Percentiles rank a stretch among this genome's conserved stretches.
phyloP scores from a whole-genome alignment of 2,888 invertebrate genomes.

The Drosophila ezoana region DNA sequence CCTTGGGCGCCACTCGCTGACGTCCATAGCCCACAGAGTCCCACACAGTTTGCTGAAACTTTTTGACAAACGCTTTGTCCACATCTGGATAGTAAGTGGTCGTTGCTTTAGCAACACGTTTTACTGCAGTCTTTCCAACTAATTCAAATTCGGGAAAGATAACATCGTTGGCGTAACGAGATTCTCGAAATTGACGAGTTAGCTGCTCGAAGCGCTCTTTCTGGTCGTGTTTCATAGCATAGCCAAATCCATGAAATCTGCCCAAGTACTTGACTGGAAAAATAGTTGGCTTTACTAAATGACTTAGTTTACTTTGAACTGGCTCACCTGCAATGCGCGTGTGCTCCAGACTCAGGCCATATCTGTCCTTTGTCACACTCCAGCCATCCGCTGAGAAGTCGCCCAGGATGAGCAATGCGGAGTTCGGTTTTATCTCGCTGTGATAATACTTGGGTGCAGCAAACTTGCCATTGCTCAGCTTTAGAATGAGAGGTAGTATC shows the following conservation, averaged over 20 bases:
- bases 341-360: constrained; percentile 82
- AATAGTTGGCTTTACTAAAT: not conserved
- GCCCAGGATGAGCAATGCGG: constrained; percentile 77
- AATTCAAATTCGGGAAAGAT: constrained; percentile 57
- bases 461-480: constrained; percentile 48
- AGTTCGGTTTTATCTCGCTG: constrained; percentile 63
- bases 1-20: constrained; percentile 74
- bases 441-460: constrained; percentile 79
- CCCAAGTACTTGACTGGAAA: constrained; percentile 75
- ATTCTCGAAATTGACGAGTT: constrained; percentile 66
- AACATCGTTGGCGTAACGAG: constrained; percentile 66
- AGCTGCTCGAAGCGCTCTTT: constrained; percentile 66
- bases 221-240: constrained; percentile 75
- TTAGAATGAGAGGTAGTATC: constrained; percentile 77
- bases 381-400: constrained; percentile 79
- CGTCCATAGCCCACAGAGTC: constrained; percentile 59
- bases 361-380: constrained; percentile 68
- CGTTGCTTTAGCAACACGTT: constrained; percentile 56
- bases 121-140: constrained; percentile 15
- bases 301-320: not conserved
- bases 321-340: constrained; percentile 74
- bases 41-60: constrained; percentile 49
- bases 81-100: constrained; percentile 65
- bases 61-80: constrained; percentile 69
- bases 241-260: constrained; percentile 82